Percentiles rank a stretch among this genome's conserved stretches.
Conservation (phyloP, 2,888 invertebrate species). For the Pandemis heparana region DNA sequence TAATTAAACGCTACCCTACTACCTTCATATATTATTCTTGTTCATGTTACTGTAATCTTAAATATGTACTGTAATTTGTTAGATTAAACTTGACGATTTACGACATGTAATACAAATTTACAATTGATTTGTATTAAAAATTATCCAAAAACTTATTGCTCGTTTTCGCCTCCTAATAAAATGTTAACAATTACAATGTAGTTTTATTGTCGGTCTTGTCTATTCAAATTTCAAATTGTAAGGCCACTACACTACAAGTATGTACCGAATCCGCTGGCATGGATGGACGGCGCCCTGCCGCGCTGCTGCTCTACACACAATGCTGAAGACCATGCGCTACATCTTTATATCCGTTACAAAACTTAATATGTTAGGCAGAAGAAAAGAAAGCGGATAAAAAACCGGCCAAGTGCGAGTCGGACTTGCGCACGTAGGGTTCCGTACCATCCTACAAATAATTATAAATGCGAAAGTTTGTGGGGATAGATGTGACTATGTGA, state of each 20-base stretch:
- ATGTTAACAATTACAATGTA: conserved; percentile 79
- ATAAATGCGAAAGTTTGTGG: too few relatives aligned
- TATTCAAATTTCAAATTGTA: background rate
- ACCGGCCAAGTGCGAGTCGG: background rate
- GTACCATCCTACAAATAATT: too few relatives aligned
- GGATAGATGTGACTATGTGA: too few relatives aligned
- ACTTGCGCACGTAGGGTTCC: too few relatives aligned
- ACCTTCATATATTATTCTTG: conserved; percentile 61
- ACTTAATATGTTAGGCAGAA: too few relatives aligned
- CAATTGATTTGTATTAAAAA: conserved; percentile 82
- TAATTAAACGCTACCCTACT: conserved; percentile 28
- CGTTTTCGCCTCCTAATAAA: conserved; percentile 86
- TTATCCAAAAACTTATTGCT: conserved; percentile 84
- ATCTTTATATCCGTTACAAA: too few relatives aligned
- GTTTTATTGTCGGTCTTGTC: conserved; percentile 58
- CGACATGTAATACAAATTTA: conserved; percentile 78
- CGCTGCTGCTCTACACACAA: too few relatives aligned
- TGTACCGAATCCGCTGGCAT: too few relatives aligned
- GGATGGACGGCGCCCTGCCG: too few relatives aligned
- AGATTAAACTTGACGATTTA: conserved; percentile 80
- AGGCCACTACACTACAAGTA: too few relatives aligned
- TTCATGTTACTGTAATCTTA: conserved; percentile 85
- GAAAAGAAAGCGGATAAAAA: background rate
- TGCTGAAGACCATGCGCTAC: too few relatives aligned
- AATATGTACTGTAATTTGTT: conserved; percentile 78